Conservation (phyloP, 2,888 invertebrate genomes). For the Adelphocoris suturalis region DNA sequence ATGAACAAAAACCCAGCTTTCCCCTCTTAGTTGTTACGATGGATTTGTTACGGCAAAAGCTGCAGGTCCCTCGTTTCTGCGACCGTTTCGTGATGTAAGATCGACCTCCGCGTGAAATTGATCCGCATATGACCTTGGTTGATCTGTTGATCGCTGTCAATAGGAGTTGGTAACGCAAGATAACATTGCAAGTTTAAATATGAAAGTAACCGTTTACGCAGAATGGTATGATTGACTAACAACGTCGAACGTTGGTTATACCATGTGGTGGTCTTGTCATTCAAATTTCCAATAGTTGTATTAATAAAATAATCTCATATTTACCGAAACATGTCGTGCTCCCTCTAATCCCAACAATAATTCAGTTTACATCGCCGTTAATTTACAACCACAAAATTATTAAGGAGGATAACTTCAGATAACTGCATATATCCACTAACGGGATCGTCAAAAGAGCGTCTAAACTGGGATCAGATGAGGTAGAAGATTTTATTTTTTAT, state of each 20-base stretch:
- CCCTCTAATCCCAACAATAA: no score
- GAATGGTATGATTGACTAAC: background rate
- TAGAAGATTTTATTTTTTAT: no score
- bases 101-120: constrained; percentile 9
- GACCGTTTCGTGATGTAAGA: constrained; percentile 10
- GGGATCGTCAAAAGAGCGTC: no score
- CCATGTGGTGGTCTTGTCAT: no score
- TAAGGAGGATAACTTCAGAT: no score
- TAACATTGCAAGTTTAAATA: background rate
- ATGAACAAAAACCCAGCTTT: constrained; percentile 7
- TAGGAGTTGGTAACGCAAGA: background rate
- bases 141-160: constrained; percentile 5
- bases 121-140: constrained; percentile 29
- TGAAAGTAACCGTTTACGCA: constrained; percentile 6
- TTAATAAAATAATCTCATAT: no score
- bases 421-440: no score
- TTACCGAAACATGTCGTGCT: no score
- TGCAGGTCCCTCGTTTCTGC: background rate
- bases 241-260: background rate
- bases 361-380: no score
- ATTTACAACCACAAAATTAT: no score
- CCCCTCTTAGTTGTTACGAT: constrained; percentile 26
- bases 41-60: constrained; percentile 22
- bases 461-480: no score
- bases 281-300: no score